Evolutionary conservation across 2,888 invertebrate species (phyloP).

Genomic region (Agonum fuliginosum): DNA sequence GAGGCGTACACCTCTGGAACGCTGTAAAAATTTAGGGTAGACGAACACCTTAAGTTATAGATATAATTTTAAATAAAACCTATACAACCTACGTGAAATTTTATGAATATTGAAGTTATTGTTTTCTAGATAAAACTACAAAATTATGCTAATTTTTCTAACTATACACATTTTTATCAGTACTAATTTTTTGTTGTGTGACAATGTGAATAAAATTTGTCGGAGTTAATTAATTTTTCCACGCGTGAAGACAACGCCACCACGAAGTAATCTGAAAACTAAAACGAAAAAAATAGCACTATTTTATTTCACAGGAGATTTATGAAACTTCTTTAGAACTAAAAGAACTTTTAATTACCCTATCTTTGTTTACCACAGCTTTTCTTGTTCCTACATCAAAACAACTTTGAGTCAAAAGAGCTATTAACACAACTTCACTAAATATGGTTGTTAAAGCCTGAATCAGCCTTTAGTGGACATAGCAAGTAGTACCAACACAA

Average conservation of each 20-base stretch:
- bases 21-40: no score
- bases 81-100: no score
- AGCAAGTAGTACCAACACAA: background rate
- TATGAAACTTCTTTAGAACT: background rate
- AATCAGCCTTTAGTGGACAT: background rate
- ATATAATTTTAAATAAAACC: no score
- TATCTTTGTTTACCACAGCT: background rate
- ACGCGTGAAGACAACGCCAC: background rate
- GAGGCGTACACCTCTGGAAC: no score
- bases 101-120: no score
- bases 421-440: slow-evolving; percentile 2
- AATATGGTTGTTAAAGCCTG: background rate
- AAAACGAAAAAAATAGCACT: background rate
- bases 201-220: no score
- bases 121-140: no score
- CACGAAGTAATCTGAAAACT: no score
- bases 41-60: no score
- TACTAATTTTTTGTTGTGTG: no score
- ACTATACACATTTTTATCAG: no score
- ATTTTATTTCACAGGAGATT: background rate
- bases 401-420: background rate
- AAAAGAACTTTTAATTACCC: slow-evolving; percentile 2
- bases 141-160: no score
- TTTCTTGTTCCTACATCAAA: background rate
- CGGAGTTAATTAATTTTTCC: background rate